phyloP scores from a whole-genome alignment of 2,888 invertebrate species.

The Artemia sinica region DNA sequence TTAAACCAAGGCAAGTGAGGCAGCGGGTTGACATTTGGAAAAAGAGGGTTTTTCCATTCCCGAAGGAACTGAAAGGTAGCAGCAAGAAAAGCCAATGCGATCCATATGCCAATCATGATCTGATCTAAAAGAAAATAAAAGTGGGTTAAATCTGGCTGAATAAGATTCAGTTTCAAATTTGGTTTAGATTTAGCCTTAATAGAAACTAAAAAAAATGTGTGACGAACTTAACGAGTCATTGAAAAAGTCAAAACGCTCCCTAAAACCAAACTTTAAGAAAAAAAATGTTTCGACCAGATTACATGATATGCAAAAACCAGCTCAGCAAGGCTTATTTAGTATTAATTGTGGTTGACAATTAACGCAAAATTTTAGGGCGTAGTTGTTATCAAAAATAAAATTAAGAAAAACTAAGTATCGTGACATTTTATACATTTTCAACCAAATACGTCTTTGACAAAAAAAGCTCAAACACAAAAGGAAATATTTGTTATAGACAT shows the following conservation, averaged over 20 bases:
- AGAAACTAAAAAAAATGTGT: conserved; percentile 11
- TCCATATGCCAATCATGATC: conserved; percentile 40
- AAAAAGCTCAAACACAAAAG: too few species aligned
- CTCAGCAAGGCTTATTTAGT: too few species aligned
- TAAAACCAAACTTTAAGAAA: not conserved
- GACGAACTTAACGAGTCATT: conserved; percentile 19
- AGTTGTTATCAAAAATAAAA: too few species aligned
- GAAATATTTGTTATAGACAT: too few species aligned
- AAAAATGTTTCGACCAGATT: too few species aligned
- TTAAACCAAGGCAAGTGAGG: conserved; percentile 9
- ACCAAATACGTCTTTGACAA: too few species aligned
- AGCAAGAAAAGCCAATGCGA: conserved; percentile 38
- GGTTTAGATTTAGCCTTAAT: conserved; percentile 3
- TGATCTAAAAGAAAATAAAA: conserved; percentile 39
- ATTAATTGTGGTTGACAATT: too few species aligned
- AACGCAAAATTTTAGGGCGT: too few species aligned
- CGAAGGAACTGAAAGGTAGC: conserved; percentile 39
- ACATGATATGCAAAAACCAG: too few species aligned
- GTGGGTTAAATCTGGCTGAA: not conserved
- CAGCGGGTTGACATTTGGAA: conserved; percentile 33
- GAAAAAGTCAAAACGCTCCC: conserved; percentile 6
- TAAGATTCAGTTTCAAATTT: too few species aligned
- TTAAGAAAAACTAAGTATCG: too few species aligned
- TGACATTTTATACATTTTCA: too few species aligned
- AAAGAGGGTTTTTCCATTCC: conserved; percentile 42